Evolutionary conservation across 2,113 vertebrate genomes (phyloP), one percentile per base, ranked within the genome.

Genomic region (Eleginops maclovinus): DNA sequence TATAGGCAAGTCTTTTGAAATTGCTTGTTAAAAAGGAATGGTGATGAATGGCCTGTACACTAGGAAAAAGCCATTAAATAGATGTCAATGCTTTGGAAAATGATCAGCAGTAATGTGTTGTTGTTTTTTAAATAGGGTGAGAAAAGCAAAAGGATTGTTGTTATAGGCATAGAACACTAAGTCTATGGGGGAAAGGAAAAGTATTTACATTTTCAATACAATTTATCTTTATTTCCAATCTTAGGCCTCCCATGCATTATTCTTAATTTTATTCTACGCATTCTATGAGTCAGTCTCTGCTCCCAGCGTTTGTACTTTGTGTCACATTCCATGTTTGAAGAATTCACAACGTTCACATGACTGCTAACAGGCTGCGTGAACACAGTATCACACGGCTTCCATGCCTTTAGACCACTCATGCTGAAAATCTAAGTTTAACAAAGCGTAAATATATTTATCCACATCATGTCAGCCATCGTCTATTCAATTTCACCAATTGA

Each of bases 301-400:
- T 84, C 56, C 60, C 53, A 66, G 74, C 40, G 4, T 61, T 88
- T 81, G 55, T 47, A 19, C 77, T 77, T 62, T 65, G 15, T 82
- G 74, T 88, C 88, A 74, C 72, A 81, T 83, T 82, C 72, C 76
- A 78, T 68, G 73, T 79, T 31, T 75, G 60, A 13, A 69, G 41
- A 71, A 72, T 61, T 26, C 49, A 74, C 46, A 49, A 26, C 1
- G 46, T 61, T 69, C 70, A 72, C 72, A 64, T 84, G 80, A 90
- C 72, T 54, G 60, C 16, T 22, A 44, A 77, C 64, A 22, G 56
- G 68, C 53, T 64, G 66, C n/a, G 26, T 51, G 61, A 72, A 16
- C 56, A n/a, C 14, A 64, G 31, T 14, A 46, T 72, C 71, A 17
- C 61, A 24, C 40, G 12, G 56, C 69, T 65, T 62, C 82, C 44